These are phyloP conservation scores for Synanthedon andrenaeformis DNA, from an alignment of 2,888 invertebrate species.

Conservation along the genomic window DNA sequence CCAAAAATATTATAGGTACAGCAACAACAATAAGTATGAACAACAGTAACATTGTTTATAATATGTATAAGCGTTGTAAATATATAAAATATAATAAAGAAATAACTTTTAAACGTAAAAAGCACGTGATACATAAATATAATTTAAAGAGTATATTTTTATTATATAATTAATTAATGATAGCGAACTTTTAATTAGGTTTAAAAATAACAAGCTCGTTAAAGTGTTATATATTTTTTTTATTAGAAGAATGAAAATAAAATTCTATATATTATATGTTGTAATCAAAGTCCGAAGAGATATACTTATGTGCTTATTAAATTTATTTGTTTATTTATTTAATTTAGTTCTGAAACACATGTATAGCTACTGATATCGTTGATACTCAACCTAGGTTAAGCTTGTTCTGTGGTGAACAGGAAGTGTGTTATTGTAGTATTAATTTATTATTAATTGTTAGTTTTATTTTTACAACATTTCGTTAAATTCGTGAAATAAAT, in stretches of 20 bases:
- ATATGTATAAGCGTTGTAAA: conserved; percentile 61
- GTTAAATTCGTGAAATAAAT: too few species aligned
- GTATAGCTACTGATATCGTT: too few species aligned
- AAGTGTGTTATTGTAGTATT: too few species aligned
- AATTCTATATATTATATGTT: too few species aligned
- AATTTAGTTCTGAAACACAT: too few species aligned
- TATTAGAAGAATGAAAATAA: conserved; percentile 22
- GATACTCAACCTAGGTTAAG: too few species aligned
- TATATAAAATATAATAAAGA: conserved; percentile 56
- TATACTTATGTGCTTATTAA: too few species aligned
- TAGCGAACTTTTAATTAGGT: conserved; percentile 57
- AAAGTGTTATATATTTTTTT: conserved; percentile 32
- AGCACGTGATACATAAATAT: conserved; percentile 33
- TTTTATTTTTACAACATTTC: too few species aligned
- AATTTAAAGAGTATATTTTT: conserved; percentile 4
- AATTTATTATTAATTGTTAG: too few species aligned
- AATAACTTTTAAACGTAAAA: conserved; percentile 50
- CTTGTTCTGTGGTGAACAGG: too few species aligned
- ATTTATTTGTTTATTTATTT: too few species aligned
- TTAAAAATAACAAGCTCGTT: conserved; percentile 67
- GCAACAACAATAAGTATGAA: conserved; percentile 60
- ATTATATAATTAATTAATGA: conserved; percentile 32
- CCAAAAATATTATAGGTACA: conserved; percentile 59
- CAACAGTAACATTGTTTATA: conserved; percentile 53
- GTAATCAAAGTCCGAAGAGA: too few species aligned